Conservation (phyloP, 2,797 vertebrate genomes). For the Onychomys arenicola region DNA sequence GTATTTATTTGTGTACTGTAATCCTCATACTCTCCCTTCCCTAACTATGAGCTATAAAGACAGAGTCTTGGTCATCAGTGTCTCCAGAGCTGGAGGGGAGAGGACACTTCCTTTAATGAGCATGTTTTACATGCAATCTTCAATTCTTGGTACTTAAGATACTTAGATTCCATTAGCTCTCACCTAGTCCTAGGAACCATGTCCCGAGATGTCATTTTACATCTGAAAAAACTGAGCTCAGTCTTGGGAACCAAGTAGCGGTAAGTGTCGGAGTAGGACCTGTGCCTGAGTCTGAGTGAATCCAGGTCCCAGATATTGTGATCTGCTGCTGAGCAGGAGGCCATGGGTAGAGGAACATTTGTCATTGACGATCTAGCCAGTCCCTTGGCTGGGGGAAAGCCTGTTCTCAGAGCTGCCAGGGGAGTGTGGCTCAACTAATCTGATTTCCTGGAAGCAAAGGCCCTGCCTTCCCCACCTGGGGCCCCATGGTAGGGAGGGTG, state of each 20-base stretch:
- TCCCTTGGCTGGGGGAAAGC: conserved; percentile 69
- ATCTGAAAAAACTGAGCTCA: conserved; percentile 22
- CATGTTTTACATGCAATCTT: neutral
- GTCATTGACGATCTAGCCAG: conserved; percentile 54
- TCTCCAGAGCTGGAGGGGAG: neutral
- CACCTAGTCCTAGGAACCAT: neutral
- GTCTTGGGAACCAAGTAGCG: neutral
- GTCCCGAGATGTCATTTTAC: neutral
- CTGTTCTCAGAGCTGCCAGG: conserved; percentile 75
- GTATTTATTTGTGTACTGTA: neutral
- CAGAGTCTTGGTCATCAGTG: neutral
- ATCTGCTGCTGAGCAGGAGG: neutral
- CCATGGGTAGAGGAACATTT: conserved; percentile 44
- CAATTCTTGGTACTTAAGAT: neutral
- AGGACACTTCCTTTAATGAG: neutral
- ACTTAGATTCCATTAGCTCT: neutral
- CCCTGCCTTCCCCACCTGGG: conserved; percentile 59
- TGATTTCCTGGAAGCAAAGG: conserved; percentile 74
- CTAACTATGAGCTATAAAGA: neutral
- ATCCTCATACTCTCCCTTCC: neutral
- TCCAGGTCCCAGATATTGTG: neutral
- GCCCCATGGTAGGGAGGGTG: neutral
- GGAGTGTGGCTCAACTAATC: conserved; percentile 67
- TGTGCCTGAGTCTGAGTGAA: neutral
- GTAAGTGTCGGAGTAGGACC: neutral